Base-by-base conservation (phyloP, 2,113 vertebrate species). In the Callorhinus ursinus region DNA sequence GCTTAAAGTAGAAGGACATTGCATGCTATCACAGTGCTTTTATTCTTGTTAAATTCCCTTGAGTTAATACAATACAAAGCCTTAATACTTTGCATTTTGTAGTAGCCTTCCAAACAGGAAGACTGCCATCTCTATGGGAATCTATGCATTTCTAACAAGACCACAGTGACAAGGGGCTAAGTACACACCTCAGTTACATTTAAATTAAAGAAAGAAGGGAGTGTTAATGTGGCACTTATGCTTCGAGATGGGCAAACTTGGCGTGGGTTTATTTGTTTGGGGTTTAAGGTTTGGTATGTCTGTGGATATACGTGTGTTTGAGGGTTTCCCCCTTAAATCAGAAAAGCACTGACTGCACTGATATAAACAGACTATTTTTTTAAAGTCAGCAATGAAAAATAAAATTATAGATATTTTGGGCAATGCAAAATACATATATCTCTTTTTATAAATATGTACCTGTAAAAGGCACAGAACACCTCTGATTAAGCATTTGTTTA, bases 281-380 rank as follows among this genome's bases (percentile, higher is more conserved):
- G 19, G 2, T 89, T 67, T 95, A 24, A 80, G 18, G 7, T 67
- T 80, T 92, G 85, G 36, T 81, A 28, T 59, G 16, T 59, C 26
- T 57, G 1, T 88, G 36, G 46, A 55, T 61, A 92, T 49, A 33
- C 28, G 6, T 51, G 49, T 39, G 11, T 76, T 49, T 95, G 49
- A 77, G 46, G 10, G 33, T 51, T 53, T 59, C 8, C 18, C 9
- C 36, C 63, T 72, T 88, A 89, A 46, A 36, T 92, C 72, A 96
- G 63, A 71, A 95, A 93, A 22, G 24, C 26, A 26, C 13, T 16
- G 28, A 93, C 28, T 76, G 10, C 63, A 55, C 39, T 65, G 46
- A 91, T 51, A 16, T n/a, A 26, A 90, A 93, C 21, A 91, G 90
- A 49, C 91, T 53, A 80, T 53, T 93, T 95, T 82, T 82, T 88